Evolutionary conservation across 2,888 invertebrate species (phyloP).

Genomic region (Nemoura dubitans): DNA sequence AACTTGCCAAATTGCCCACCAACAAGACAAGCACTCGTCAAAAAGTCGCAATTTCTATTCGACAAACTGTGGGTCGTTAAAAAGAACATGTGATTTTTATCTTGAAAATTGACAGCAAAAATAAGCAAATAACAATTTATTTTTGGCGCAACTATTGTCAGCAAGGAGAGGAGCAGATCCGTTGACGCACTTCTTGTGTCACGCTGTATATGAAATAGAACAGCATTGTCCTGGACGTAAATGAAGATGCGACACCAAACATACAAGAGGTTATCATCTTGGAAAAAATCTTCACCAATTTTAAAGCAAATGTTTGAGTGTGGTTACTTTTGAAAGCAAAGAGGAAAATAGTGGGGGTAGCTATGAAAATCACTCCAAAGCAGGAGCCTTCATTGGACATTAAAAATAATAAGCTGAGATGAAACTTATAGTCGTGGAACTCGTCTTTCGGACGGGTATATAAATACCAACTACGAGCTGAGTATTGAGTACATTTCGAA

Average conservation of each 20-base stretch:
- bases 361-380: not conserved
- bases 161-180: not conserved
- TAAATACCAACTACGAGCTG: slow-evolving; percentile 1
- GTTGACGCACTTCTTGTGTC: not conserved
- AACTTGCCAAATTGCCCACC: too few species aligned
- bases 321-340: not conserved
- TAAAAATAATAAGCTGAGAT: slow-evolving; percentile 14
- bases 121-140: not conserved
- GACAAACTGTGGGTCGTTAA: too few species aligned
- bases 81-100: too few species aligned
- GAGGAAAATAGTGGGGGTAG: slow-evolving; percentile 19
- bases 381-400: slow-evolving; percentile 18
- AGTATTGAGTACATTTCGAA: slow-evolving; percentile 21
- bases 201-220: slow-evolving; percentile 8
- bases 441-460: not conserved
- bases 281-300: slow-evolving; percentile 36
- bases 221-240: slow-evolving; percentile 26
- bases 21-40: too few species aligned
- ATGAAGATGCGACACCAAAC: slow-evolving; percentile 4
- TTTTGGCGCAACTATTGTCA: not conserved
- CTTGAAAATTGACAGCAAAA: too few species aligned
- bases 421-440: slow-evolving; percentile 8
- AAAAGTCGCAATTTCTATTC: too few species aligned
- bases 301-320: not conserved
- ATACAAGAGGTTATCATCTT: slow-evolving; percentile 24